Base-by-base conservation (phyloP, 2,113 vertebrate genomes). In the Pomatostomus ruficeps region DNA sequence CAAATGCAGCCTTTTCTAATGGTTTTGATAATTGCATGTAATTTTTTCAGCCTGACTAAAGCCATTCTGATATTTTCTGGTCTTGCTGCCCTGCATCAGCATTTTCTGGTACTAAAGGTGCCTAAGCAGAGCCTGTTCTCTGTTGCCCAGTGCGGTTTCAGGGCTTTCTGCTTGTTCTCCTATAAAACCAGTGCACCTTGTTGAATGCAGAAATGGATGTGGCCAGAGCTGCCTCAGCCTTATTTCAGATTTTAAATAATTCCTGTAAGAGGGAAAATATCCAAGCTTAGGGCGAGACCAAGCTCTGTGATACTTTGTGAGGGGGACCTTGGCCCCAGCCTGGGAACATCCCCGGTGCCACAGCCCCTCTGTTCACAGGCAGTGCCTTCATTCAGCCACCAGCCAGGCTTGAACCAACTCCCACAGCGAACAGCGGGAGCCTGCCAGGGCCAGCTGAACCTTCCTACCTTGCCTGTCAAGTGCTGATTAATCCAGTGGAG, bases 1-100 rank as follows among this genome's bases (percentile, higher is more conserved):
- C 46, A 71, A 74, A 75, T 61, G 25, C 40, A 86, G 61, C 52
- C 16, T 76, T 73, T 70, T 40, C 36, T 96, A 81, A 91, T 91
- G 79, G 74, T 94, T 93, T 92, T 74, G 35, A 23, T 96, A 94
- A 97, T 90, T 73, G 87, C 48, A 62, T 68, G 26, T 40, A 43
- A 85, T 59, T 96, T 97, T 74, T 82, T 68, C 42, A 88, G 85
- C 40, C 85, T 72, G 65, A 94, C 26, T 67, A 76, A 71, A 78
- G 75, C 43, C 95, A 46, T 96, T 92, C 51, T 89, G 29, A 8
- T 83, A 11, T 61, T 88, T 76, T 45, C 66, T 93, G 65, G 45
- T 21, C 96, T 91, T 92, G 73, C 51, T 72, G 43, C 14, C 57
- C 76, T 51, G 15, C 5, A 7, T 80, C 88, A 93, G 79, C 61